These are phyloP conservation scores for Cremastinae sp. DNA, from an alignment of 2,888 invertebrate genomes.

Conservation along the genomic window DNA sequence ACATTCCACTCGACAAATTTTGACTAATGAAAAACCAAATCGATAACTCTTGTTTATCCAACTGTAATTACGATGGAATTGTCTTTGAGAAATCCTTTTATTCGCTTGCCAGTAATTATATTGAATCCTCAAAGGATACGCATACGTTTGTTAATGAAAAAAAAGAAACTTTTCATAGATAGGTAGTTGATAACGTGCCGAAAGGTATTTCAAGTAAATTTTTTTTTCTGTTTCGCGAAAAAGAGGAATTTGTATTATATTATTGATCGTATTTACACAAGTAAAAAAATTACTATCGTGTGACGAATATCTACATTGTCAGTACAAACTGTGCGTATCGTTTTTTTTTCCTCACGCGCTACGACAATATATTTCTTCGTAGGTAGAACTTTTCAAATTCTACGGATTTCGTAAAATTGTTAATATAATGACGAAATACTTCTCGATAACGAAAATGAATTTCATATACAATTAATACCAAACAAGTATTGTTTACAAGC, in stretches of 20 bases:
- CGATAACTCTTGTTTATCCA: conserved; percentile 33
- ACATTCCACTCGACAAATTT: conserved; percentile 35
- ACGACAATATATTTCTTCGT: conserved; percentile 4
- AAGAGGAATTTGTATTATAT: conserved; percentile 34
- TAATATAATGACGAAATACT: too few relatives aligned
- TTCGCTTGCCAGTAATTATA: conserved; percentile 32
- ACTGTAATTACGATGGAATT: conserved; percentile 34
- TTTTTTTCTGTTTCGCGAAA: conserved; percentile 20
- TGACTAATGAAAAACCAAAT: too few relatives aligned
- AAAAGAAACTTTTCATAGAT: conserved; percentile 25
- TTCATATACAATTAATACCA: too few relatives aligned
- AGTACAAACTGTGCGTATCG: conserved; percentile 46
- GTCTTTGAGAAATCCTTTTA: conserved; percentile 26
- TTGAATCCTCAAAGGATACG: conserved; percentile 17
- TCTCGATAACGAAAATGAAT: too few relatives aligned
- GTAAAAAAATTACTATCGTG: conserved; percentile 19
- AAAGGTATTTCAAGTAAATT: conserved; percentile 30
- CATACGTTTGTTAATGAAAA: conserved; percentile 17
- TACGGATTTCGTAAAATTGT: conserved; percentile 7
- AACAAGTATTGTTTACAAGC: too few relatives aligned
- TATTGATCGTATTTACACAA: conserved; percentile 40
- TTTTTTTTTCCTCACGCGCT: conserved; percentile 42
- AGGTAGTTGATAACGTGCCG: conserved; percentile 20
- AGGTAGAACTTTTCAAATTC: conserved; percentile 7
- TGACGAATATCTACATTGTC: conserved; percentile 37